Evolutionary conservation across 2,797 vertebrate genomes (phyloP).

Genomic region (Tangara arthus): DNA sequence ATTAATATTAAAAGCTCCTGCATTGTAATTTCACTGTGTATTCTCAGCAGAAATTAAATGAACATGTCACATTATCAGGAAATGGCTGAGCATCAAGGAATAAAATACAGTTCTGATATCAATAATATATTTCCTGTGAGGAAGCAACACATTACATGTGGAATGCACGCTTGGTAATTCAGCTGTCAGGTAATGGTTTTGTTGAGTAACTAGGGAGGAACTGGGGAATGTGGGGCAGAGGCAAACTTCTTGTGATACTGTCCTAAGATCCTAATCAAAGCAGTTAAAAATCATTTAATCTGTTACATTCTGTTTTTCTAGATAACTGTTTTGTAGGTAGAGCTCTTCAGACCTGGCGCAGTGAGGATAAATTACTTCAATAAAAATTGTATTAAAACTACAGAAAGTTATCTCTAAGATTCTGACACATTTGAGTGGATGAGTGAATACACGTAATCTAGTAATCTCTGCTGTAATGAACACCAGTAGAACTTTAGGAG

Average conservation of each 20-base stretch:
- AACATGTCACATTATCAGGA: background rate
- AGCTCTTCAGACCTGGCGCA: constrained; percentile 5
- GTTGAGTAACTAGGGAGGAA: background rate
- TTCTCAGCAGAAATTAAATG: background rate
- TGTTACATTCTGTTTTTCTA: constrained; percentile 1
- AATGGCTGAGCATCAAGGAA: background rate
- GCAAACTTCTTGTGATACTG: background rate
- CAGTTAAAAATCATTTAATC: background rate
- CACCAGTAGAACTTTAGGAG: background rate
- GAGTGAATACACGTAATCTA: background rate
- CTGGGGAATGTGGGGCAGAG: background rate
- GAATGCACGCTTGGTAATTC: background rate
- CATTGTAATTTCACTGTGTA: background rate
- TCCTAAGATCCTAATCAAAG: constrained; percentile 2
- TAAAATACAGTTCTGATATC: constrained; percentile 14
- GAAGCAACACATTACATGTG: background rate
- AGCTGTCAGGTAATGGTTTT: background rate
- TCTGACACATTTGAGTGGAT: constrained; percentile 8
- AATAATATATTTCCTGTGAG: constrained; percentile 3
- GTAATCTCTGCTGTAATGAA: background rate
- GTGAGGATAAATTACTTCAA: constrained; percentile 23
- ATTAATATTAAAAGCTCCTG: background rate
- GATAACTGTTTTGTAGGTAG: background rate
- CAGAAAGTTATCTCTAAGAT: constrained; percentile 11
- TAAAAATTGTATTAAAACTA: constrained; percentile 43